Base-by-base conservation (phyloP, 2,888 invertebrate species). In the Caenorhabditis sp. region DNA sequence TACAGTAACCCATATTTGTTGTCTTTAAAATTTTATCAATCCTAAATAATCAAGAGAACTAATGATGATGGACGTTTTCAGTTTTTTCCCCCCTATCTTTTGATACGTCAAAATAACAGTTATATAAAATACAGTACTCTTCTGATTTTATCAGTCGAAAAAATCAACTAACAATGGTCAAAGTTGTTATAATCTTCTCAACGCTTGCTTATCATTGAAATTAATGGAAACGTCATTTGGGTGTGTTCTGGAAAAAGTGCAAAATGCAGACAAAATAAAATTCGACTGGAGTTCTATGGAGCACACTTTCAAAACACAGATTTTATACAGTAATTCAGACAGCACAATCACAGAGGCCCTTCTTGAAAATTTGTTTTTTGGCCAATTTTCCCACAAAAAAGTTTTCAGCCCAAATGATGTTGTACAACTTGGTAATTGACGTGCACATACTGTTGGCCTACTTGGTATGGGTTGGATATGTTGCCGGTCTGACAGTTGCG, bases 381-480 rank as follows among this genome's bases (percentile, higher is more conserved):
- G n/a, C n/a, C n/a, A n/a, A n/a, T n/a, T n/a, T n/a, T n/a, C n/a
- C n/a, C n/a, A n/a, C n/a, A n/a, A n/a, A n/a, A n/a, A n/a, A 50
- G 14, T 55, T 54, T 14, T 27, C 70, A 81, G 81, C 68, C 59
- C 81, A 81, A 49, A 66, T 77, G 70, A 19, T 23, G 12, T 53
- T 77, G 6, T 79, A 66, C 62, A 65, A 74, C 31, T 17, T 55
- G 26, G 76, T 73, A 0, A 57, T 60, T 8, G 55, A 50, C 21
- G 58, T 59, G 14, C 65, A 74, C 26, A 49, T 60, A 37, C 54
- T 71, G 5, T 21, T 66, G 17, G 58, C 74, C 21, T 67, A 67
- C 51, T 54, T 71, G n/a, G 66, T 81, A 8, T 86, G 84, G 85
- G 74, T 81, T 62, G 55, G 70, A 24, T 86, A 81, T 72, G 77